Percentiles rank a stretch among this genome's conserved stretches.
These are phyloP conservation scores for Psilopogon haemacephalus DNA, from an alignment of 2,113 vertebrate species.

Conservation along the genomic window DNA sequence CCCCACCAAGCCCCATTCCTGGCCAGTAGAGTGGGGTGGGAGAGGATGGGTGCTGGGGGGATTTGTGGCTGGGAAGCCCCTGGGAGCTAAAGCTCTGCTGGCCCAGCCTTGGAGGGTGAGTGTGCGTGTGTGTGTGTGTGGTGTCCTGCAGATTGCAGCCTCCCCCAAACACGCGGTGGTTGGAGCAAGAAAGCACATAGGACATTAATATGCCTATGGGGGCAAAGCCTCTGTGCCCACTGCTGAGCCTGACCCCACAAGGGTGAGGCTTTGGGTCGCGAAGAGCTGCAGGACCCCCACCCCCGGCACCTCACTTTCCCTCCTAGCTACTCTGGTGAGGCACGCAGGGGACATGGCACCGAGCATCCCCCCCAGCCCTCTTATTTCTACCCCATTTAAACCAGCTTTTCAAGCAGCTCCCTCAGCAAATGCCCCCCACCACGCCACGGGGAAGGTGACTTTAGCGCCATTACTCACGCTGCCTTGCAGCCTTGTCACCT, in stretches of 20 bases:
- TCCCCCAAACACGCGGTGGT: neutral
- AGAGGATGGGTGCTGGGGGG: accelerated
- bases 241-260: neutral
- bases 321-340: neutral
- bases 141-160: neutral
- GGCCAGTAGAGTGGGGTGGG: accelerated
- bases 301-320: neutral
- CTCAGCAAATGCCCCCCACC: neutral
- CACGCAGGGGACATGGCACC: accelerated
- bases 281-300: neutral
- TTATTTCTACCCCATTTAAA: neutral
- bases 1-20: accelerated
- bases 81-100: neutral
- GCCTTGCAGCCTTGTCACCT: neutral
- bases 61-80: neutral
- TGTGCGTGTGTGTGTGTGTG: no score
- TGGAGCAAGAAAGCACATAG: neutral
- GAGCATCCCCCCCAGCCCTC: accelerated
- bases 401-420: neutral
- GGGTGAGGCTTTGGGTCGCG: neutral
- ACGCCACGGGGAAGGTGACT: neutral
- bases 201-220: accelerated
- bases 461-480: neutral
- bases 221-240: accelerated
- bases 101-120: neutral